Evolutionary conservation across 2,797 vertebrate species (phyloP).

Genomic region (Coracias cyanogaster): DNA sequence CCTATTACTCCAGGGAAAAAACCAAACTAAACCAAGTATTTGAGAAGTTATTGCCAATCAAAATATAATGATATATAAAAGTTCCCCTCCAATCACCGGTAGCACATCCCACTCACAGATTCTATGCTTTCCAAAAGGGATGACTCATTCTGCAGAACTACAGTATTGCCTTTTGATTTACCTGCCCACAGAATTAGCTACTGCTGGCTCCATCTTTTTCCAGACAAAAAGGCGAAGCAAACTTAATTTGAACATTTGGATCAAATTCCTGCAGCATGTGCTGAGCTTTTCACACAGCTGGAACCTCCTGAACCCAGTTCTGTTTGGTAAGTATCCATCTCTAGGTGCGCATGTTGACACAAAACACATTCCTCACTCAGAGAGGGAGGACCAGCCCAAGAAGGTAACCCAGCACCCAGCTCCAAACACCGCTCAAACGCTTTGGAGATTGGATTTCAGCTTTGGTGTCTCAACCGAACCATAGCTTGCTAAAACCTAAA

Average conservation of each 20-base stretch:
- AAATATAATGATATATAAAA: not conserved
- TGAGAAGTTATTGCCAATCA: not conserved
- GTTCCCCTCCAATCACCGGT: not conserved
- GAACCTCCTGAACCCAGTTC: not conserved
- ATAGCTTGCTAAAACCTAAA: not conserved
- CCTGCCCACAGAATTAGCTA: not conserved
- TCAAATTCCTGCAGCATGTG: not conserved
- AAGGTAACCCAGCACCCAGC: not conserved
- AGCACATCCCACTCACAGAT: not conserved
- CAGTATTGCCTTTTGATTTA: not conserved
- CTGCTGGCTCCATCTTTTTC: not conserved
- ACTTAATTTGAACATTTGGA: not conserved
- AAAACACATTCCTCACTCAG: rapidly evolving
- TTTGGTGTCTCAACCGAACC: not conserved
- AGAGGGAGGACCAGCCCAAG: not conserved
- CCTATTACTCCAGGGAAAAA: not conserved
- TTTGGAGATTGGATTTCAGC: not conserved
- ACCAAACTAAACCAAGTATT: not conserved
- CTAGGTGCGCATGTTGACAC: not conserved
- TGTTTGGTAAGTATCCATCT: rapidly evolving
- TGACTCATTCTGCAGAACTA: not conserved
- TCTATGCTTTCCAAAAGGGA: not conserved
- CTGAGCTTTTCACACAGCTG: not conserved
- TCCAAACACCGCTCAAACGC: rapidly evolving
- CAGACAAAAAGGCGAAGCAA: not conserved